Evolutionary conservation across 2,113 vertebrate genomes (phyloP).

Genomic region (Noctilio leporinus): DNA sequence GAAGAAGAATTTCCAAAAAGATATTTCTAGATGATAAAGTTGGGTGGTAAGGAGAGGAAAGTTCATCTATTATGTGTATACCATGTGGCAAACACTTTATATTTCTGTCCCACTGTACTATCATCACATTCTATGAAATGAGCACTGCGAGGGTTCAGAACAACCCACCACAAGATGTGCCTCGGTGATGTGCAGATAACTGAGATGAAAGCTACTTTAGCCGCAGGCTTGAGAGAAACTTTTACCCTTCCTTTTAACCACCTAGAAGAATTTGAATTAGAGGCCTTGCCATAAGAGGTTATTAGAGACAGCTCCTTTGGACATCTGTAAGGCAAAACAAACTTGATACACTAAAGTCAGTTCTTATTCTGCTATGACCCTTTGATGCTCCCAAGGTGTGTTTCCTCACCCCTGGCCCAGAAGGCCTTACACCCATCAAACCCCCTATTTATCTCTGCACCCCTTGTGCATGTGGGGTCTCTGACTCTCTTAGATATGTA

Average conservation of each 20-base stretch:
- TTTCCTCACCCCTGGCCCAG: not conserved
- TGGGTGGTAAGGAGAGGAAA: not conserved
- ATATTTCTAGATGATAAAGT: not conserved
- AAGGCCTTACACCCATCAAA: not conserved
- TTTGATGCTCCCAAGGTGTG: not conserved
- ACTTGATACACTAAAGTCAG: not conserved
- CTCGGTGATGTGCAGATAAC: not conserved
- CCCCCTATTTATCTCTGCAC: not conserved
- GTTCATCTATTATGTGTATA: not conserved
- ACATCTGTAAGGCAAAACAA: not conserved
- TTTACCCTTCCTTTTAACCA: not conserved
- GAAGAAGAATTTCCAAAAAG: not conserved
- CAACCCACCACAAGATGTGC: not conserved
- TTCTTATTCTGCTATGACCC: not conserved
- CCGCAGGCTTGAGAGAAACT: not conserved
- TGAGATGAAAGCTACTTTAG: not conserved
- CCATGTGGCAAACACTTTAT: not conserved
- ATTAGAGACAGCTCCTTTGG: not conserved
- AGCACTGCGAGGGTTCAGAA: not conserved
- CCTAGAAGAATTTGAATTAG: not conserved
- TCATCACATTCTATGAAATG: not conserved
- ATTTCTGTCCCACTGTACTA: not conserved
- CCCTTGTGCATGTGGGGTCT: no score
- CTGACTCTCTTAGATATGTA: not conserved
- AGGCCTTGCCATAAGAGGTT: not conserved